A percentile compares a stretch with the other conserved stretches of the same genome.
These are phyloP conservation scores for Drosophila teissieri DNA, from an alignment of 1,140 invertebrate genomes.

Conservation along the genomic window DNA sequence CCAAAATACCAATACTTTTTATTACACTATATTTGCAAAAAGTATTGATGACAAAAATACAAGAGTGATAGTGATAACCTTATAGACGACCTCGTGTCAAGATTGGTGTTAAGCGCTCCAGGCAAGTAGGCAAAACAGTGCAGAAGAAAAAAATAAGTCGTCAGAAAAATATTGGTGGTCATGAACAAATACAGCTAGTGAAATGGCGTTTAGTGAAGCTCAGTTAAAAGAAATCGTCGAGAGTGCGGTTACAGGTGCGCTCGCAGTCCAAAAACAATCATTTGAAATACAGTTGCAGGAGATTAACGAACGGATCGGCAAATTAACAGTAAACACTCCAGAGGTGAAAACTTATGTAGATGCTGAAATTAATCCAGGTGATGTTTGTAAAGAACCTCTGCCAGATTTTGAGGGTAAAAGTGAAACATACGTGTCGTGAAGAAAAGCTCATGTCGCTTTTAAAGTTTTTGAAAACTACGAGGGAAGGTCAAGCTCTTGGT, in stretches of 20 bases:
- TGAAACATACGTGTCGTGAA: constrained; percentile 47
- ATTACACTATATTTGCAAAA: not conserved
- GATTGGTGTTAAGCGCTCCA: constrained; percentile 4
- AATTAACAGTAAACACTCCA: constrained; percentile 8
- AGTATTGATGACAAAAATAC: constrained; percentile 8
- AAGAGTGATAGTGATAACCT: not conserved
- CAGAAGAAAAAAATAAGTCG: no score
- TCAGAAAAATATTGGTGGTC: no score
- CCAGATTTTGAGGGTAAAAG: constrained; percentile 41
- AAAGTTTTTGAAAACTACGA: constrained; percentile 44
- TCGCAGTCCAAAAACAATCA: constrained; percentile 15
- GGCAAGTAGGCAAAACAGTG: no score
- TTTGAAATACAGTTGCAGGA: constrained; percentile 10
- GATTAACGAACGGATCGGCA: not conserved
- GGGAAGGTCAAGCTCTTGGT: constrained; percentile 24
- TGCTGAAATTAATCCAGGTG: not conserved
- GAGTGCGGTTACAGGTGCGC: constrained; percentile 1
- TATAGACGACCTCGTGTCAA: constrained; percentile 7
- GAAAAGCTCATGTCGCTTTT: constrained; percentile 45
- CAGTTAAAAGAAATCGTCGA: constrained; percentile 10
- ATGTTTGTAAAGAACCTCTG: not conserved
- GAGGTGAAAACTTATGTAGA: constrained; percentile 10
- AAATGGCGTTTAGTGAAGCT: not conserved
- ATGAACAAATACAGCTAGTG: no score
- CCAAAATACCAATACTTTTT: no score